These are phyloP conservation scores for Carassius carassius DNA, from an alignment of 2,113 vertebrate genomes.

Conservation along the genomic window DNA sequence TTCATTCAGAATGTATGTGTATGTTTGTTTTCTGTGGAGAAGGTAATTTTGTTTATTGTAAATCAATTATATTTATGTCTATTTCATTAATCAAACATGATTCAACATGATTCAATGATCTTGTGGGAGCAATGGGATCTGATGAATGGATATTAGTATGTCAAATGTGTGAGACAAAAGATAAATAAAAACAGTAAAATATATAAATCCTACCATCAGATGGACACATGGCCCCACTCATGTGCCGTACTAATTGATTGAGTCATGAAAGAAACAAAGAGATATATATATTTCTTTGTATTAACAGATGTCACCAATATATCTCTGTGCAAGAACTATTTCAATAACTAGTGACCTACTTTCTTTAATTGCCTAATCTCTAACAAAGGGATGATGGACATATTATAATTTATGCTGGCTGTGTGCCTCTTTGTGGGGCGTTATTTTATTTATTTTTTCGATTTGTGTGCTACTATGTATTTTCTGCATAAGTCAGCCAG, in stretches of 20 bases:
- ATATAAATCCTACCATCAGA: not conserved
- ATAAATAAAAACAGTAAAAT: not conserved
- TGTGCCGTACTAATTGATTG: not conserved
- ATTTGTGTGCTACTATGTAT: not conserved
- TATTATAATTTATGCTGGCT: not conserved
- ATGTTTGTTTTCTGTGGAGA: not conserved
- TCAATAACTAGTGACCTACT: constrained; percentile 22
- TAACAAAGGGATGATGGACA: constrained; percentile 10
- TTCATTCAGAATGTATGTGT: not conserved
- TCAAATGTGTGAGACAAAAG: not conserved
- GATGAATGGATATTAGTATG: not conserved
- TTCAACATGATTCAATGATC: not conserved
- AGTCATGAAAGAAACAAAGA: not conserved
- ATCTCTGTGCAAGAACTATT: constrained; percentile 11
- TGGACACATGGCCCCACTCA: constrained; percentile 3
- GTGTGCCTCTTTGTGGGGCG: not conserved
- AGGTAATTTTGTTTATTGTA: not conserved
- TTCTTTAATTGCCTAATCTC: constrained; percentile 22
- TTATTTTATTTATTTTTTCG: not conserved
- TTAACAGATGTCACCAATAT: not conserved
- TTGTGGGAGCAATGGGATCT: not conserved
- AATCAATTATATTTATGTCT: not conserved
- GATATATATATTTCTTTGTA: not conserved
- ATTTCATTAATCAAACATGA: constrained; percentile 14
- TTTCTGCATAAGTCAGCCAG: not conserved